These are phyloP conservation scores for Ethmia dodecea DNA, from an alignment of 2,888 invertebrate species.

Conservation along the genomic window DNA sequence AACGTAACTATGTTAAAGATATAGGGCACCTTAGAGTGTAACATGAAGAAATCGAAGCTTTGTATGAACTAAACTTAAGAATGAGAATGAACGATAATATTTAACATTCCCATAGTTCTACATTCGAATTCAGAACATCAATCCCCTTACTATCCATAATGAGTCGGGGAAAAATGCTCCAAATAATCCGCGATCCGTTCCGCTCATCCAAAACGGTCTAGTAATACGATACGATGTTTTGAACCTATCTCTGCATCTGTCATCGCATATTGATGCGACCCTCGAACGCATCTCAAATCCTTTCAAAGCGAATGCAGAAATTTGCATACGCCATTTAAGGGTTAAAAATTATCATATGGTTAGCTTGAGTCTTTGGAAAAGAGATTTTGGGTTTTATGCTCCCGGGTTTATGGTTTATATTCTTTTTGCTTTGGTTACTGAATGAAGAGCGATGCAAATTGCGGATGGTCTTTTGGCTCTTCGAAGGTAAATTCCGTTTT, in stretches of 20 bases:
- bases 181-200: slow-evolving; percentile 14
- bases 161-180: background rate
- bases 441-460: slow-evolving; percentile 27
- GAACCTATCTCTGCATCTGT: slow-evolving; percentile 60
- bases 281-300: slow-evolving; percentile 20
- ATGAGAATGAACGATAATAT: too few relatives aligned
- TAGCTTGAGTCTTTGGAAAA: slow-evolving; percentile 19
- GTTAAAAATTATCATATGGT: slow-evolving; percentile 52
- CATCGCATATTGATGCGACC: slow-evolving; percentile 64
- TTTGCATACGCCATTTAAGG: slow-evolving; percentile 71
- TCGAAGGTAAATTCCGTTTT: slow-evolving; percentile 23
- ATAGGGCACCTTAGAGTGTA: too few relatives aligned
- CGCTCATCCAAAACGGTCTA: slow-evolving; percentile 17
- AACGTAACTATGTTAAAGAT: too few relatives aligned
- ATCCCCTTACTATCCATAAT: too few relatives aligned
- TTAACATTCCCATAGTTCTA: too few relatives aligned
- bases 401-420: slow-evolving; percentile 15
- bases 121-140: too few relatives aligned
- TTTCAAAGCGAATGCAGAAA: slow-evolving; percentile 20
- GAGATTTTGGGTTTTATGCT: slow-evolving; percentile 20
- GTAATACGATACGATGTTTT: slow-evolving; percentile 57
- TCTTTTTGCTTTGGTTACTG: slow-evolving; percentile 8
- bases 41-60: too few relatives aligned
- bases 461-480: slow-evolving; percentile 34
- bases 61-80: too few relatives aligned